Conservation (phyloP, 2,797 vertebrate genomes). For the Psittacula derbiana region DNA sequence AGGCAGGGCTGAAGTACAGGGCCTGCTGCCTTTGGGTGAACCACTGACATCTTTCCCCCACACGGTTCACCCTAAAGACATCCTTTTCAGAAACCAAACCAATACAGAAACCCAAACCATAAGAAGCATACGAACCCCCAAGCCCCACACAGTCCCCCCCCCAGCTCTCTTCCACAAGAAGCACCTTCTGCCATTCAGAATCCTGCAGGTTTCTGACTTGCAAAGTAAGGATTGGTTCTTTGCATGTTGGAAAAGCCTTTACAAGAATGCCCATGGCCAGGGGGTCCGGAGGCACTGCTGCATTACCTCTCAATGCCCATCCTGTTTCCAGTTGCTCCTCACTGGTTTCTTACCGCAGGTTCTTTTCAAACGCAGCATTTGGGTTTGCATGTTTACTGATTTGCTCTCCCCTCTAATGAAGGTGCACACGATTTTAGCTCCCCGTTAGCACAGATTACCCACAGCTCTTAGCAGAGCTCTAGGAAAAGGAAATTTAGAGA, state of each 20-base stretch:
- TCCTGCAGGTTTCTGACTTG: background rate
- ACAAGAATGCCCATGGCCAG: background rate
- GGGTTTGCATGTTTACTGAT: background rate
- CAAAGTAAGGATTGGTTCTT: background rate
- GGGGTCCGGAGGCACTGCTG: background rate
- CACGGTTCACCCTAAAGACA: background rate
- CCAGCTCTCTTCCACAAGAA: background rate
- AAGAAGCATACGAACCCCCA: rapidly evolving
- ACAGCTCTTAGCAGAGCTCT: background rate
- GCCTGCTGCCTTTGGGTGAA: background rate
- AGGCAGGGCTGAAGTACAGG: background rate
- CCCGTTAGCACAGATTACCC: background rate
- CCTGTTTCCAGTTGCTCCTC: background rate
- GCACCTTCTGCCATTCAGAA: background rate
- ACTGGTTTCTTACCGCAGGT: background rate
- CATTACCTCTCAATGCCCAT: background rate
- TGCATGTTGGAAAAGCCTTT: background rate
- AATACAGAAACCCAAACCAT: background rate
- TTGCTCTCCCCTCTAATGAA: background rate
- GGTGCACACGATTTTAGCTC: background rate
- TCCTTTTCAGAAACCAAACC: background rate
- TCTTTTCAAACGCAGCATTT: background rate
- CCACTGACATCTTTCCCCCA: background rate
- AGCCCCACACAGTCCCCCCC: background rate
- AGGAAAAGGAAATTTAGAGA: background rate